These are phyloP conservation scores for Ameiurus melas DNA, from an alignment of 2,113 vertebrate species.

Conservation along the genomic window DNA sequence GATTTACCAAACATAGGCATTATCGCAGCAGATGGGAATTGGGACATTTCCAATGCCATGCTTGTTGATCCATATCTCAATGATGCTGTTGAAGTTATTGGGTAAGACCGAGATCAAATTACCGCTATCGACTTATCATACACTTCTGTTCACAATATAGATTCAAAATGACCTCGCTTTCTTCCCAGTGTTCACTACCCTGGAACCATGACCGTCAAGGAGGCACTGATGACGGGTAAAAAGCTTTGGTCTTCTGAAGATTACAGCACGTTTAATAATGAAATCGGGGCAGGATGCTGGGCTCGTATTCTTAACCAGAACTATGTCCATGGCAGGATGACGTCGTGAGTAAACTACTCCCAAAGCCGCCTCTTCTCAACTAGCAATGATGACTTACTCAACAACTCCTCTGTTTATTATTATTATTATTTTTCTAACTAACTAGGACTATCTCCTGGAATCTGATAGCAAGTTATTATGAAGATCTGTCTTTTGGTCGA, in stretches of 20 bases:
- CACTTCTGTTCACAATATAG: not conserved
- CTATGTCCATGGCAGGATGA: constrained; percentile 92
- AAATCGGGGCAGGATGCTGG: constrained; percentile 91
- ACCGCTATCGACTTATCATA: too few relatives aligned
- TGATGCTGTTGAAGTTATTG: constrained; percentile 80
- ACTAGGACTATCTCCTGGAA: constrained; percentile 96
- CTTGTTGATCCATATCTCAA: constrained; percentile 79
- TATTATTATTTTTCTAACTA: not conserved
- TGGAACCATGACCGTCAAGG: constrained; percentile 79
- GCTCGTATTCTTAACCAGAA: constrained; percentile 96
- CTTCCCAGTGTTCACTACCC: constrained; percentile 90
- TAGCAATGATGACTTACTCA: not conserved
- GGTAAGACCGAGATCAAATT: constrained; percentile 75
- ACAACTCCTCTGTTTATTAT: too few relatives aligned
- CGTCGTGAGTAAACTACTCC: constrained; percentile 76
- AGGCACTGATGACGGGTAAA: constrained; percentile 81
- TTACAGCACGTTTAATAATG: constrained; percentile 88
- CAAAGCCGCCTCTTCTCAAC: not conserved
- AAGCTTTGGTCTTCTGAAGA: constrained; percentile 96
- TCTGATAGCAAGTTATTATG: constrained; percentile 92
- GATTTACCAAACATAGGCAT: constrained; percentile 77
- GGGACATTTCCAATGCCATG: constrained; percentile 76
- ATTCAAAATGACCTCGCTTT: not conserved
- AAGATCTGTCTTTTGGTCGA: constrained; percentile 83
- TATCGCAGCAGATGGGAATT: constrained; percentile 84